phyloP scores from a whole-genome alignment of 2,797 vertebrate species.

The Loris lydekkerianus region DNA sequence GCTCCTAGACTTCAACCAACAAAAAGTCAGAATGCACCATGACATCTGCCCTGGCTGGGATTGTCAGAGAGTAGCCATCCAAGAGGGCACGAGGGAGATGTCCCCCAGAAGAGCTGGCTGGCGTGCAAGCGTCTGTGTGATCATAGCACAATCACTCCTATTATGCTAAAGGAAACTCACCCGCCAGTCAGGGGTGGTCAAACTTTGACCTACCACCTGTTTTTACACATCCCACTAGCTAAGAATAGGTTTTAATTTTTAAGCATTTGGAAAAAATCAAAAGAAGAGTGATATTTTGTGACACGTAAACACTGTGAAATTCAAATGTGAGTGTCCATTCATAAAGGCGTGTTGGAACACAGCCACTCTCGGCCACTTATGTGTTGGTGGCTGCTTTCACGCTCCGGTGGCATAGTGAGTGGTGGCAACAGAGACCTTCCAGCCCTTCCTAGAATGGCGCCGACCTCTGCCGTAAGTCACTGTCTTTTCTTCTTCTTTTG shows the following conservation, averaged over 20 bases:
- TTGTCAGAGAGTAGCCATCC: neutral
- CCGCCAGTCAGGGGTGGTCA: neutral
- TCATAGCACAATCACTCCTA: accelerated
- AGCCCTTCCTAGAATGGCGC: neutral
- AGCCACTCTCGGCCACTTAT: neutral
- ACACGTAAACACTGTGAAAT: neutral
- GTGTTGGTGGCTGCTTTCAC: neutral
- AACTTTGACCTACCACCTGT: neutral
- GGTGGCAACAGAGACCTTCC: accelerated
- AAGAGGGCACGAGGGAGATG: neutral
- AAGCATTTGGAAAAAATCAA: neutral
- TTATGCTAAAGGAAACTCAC: neutral
- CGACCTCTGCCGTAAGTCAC: neutral
- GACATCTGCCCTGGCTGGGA: neutral
- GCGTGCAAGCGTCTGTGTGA: accelerated
- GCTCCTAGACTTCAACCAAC: neutral
- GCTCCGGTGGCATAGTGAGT: neutral
- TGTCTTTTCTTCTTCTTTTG: neutral
- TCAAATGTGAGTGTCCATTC: neutral
- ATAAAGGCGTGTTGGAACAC: neutral
- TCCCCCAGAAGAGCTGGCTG: neutral
- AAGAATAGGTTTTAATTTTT: neutral
- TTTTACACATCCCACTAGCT: neutral
- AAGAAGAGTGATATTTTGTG: neutral
- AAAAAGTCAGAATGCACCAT: neutral